Evolutionary conservation across 2,797 vertebrate species (phyloP), one percentile per base, ranked within the genome.

Genomic region (Salmo trutta): DNA sequence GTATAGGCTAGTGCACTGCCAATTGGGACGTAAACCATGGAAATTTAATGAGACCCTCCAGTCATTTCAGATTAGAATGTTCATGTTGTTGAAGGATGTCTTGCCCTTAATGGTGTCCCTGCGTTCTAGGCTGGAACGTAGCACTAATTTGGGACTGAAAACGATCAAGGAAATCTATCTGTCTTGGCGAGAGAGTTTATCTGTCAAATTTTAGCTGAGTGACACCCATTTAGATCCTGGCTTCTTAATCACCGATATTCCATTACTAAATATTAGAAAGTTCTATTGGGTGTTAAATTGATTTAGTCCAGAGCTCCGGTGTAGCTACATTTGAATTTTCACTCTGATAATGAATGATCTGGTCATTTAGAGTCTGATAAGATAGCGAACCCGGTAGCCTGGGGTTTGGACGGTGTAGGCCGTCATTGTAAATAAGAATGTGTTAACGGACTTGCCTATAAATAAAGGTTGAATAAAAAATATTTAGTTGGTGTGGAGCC

Each of bases 181-280:
- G 56, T n/a, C 56, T 59, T n/a, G 56, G 56, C 6, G 16, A 59
- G 19, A 59, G 56, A 59, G 80, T 31, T 67, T 54, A 47, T 67
- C 19, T 79, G 77, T 75, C 78, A 81, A 33, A 53, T 66, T 68
- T 69, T 64, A 66, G 66, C 64, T 66, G 73, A 75, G 75, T 71
- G 78, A 84, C 80, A 79, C 70, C 68, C 64, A 83, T 68, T 81
- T 85, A 79, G 77, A 74, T 62, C 65, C 52, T 66, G 10, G 33
- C 74, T 52, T 59, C 70, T 71, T 79, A 81, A 84, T 84, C 74
- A 82, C 72, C 59, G 33, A 41, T 76, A 53, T 47, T 71, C 74
- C 77, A 69, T 82, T 77, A 71, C 62, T 53, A 36, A 74, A 77
- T 77, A 77, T 76, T n/a, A 31, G 21, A 54, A 56, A 17, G 8